A percentile compares a stretch with the other conserved stretches of the same genome.
phyloP scores from a whole-genome alignment of 2,888 invertebrate species.

The Plebejus anna region DNA sequence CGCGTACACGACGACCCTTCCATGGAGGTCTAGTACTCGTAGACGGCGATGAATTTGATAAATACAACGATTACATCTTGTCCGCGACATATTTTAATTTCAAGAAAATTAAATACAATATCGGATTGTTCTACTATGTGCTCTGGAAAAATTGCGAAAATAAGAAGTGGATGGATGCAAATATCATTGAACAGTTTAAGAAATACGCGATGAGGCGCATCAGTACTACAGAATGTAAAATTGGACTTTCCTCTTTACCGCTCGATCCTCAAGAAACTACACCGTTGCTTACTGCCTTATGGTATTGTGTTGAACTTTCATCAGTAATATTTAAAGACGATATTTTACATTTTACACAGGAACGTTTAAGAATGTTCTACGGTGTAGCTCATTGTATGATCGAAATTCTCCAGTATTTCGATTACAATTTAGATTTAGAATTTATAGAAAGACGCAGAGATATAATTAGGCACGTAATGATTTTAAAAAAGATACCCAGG shows the following conservation, averaged over 20 bases:
- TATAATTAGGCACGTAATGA: slow-evolving; percentile 43
- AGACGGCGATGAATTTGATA: slow-evolving; percentile 47
- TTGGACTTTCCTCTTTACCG: slow-evolving; percentile 49
- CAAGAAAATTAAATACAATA: slow-evolving; percentile 48
- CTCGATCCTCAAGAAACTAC: slow-evolving; percentile 45
- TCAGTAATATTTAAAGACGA: slow-evolving; percentile 48
- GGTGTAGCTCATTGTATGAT: slow-evolving; percentile 45
- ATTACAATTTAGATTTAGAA: slow-evolving; percentile 44
- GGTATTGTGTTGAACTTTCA: slow-evolving; percentile 51
- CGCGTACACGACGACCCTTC: slow-evolving; percentile 47
- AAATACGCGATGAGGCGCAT: slow-evolving; percentile 48
- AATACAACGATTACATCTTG: slow-evolving; percentile 52
- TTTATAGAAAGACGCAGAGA: slow-evolving; percentile 43
- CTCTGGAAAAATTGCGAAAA: slow-evolving; percentile 51
- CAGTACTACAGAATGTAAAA: slow-evolving; percentile 44
- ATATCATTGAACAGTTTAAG: slow-evolving; percentile 48
- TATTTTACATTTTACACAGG: slow-evolving; percentile 41
- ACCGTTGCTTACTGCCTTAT: slow-evolving; percentile 46
- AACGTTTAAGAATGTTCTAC: slow-evolving; percentile 45
- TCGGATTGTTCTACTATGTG: slow-evolving; percentile 49
- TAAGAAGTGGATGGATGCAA: slow-evolving; percentile 53
- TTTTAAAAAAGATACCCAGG: slow-evolving; percentile 43
- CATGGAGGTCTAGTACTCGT: slow-evolving; percentile 49
- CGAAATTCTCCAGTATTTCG: slow-evolving; percentile 45
- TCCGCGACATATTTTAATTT: slow-evolving; percentile 50